Evolutionary conservation across 2,888 invertebrate species (phyloP).

Genomic region (Caenorhabditis afra): DNA sequence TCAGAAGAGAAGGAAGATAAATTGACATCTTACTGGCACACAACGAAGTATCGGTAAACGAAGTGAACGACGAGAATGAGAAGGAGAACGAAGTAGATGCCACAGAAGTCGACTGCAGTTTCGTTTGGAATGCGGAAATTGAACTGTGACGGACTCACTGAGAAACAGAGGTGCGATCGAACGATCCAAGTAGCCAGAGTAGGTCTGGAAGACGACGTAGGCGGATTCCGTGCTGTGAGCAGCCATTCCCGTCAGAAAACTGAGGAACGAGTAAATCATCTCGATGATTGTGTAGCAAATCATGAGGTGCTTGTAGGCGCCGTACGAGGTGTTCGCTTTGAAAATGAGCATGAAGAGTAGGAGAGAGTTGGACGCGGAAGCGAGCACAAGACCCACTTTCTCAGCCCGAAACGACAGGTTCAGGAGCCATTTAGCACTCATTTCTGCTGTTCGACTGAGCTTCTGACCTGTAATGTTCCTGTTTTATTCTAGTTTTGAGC

Average conservation of each 20-base stretch:
- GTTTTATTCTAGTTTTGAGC: no score
- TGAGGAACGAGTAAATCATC: conserved; percentile 26
- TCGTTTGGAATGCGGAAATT: neutral
- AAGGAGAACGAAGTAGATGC: conserved; percentile 31
- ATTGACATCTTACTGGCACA: conserved; percentile 26
- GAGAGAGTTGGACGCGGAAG: conserved; percentile 19
- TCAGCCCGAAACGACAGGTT: neutral
- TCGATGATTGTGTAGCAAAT: conserved; percentile 26
- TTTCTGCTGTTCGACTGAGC: neutral
- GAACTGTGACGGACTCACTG: neutral
- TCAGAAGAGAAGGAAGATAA: neutral
- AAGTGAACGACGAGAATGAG: conserved; percentile 46
- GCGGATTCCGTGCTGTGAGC: conserved; percentile 37
- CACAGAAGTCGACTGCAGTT: conserved; percentile 46
- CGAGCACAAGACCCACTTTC: neutral
- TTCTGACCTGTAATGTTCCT: no score
- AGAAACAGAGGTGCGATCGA: conserved; percentile 6
- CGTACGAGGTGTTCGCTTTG: conserved; percentile 24
- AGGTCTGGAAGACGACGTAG: conserved; percentile 34
- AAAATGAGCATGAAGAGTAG: conserved; percentile 20
- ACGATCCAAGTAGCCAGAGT: conserved; percentile 6
- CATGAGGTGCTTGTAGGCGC: conserved; percentile 30
- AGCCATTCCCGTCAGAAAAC: conserved; percentile 18
- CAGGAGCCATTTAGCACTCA: neutral
- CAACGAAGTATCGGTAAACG: conserved; percentile 42